Evolutionary conservation across 2,888 invertebrate species (phyloP), one percentile per base, ranked within the genome.

Genomic region (Gymnocheta viridis): DNA sequence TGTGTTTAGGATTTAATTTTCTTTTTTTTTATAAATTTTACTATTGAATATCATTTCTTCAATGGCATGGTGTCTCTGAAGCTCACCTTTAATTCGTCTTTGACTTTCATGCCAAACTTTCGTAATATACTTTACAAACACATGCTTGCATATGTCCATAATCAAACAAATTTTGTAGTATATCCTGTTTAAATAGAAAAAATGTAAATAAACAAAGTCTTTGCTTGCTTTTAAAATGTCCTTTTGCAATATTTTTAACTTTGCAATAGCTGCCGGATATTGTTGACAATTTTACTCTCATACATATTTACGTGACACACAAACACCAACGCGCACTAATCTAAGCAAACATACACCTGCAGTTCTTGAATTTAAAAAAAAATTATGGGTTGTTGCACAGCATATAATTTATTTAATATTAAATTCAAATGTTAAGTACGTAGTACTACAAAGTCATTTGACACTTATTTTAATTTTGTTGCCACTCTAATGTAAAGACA

Each of bases 261-360:
- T 35, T 24, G 17, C 29, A 72, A 62, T 72, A 47, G 76, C 83
- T 77, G 47, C 44, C 80, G 83, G 83, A 84, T 69, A 81, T 81
- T 67, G 47, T 49, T 72, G 47, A 62, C 67, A 81, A 80, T 80
- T 81, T 77, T 62, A 64, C 67, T 67, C 38, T 44, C 10, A n/a
- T 12, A 35, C 7, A 41, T 17, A 10, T 44, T 17, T 7, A 12
- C 19, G n/a, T n/a, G n/a, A 29, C 9, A 54, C 2, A 49, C 35
- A 38, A 17, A 24, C 9, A n/a, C 1, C 7, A 27, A 47, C 32
- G 19, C 22, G n/a, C 9, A n/a, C 9, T n/a, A 19, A 24, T 5
- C 14, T 14, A n/a, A 9, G 19, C n/a, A 10, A 6, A 62, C 6
- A 7, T 7, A 7, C 6, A 38, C 60, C 60, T 19, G 10, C 35